Base-by-base conservation (phyloP, 2,797 vertebrate species). In the Rhynchonycteris naso region DNA sequence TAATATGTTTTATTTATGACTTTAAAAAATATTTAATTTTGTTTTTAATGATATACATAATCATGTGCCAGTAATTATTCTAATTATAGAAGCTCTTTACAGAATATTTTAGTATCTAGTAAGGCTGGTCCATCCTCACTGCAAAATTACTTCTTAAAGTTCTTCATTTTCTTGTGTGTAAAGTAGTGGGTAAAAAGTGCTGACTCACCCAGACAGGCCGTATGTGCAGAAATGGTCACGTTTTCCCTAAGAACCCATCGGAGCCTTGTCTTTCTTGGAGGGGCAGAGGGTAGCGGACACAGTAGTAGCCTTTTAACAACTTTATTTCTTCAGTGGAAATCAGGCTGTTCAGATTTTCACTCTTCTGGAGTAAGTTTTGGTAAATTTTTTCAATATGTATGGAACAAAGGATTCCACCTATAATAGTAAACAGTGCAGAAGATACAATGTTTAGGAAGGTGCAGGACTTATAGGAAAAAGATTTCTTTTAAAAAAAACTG, bases 301-400 rank as follows among this genome's bases (percentile, higher is more conserved):
- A 65, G 6, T n/a, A 22, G 26, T 38, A 75, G 54, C 28, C 54
- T 82, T 80, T 74, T 75, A 28, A 66, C n/a, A 84, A 26, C 71
- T 68, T 80, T 85, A 68, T 87, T 69, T 69, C 63, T 88, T 92
- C 56, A 58, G 1, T n/a, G n/a, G 47, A 88, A 72, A 89, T 65
- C 28, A 84, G 35, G 38, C 35, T 92, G 16, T 59, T 84, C 14
- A 78, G 78, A 71, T 71, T 61, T 28, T 82, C n/a, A 68, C 8
- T 91, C 38, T 43, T 82, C 8, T 82, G 10, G 63, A 71, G 63
- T 78, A 61, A 76, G 8, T 76, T 69, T 22, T 35, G 47, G 8
- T 87, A 38, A 82, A 19, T 68, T 83, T 88, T 92, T 91, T 83
- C 5, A 71, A 33, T 19, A 43, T 56, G 30, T 35, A 82, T 88